Evolutionary conservation across 2,113 vertebrate genomes (phyloP), one percentile per base, ranked within the genome.

Genomic region (Laterallus jamaicensis): DNA sequence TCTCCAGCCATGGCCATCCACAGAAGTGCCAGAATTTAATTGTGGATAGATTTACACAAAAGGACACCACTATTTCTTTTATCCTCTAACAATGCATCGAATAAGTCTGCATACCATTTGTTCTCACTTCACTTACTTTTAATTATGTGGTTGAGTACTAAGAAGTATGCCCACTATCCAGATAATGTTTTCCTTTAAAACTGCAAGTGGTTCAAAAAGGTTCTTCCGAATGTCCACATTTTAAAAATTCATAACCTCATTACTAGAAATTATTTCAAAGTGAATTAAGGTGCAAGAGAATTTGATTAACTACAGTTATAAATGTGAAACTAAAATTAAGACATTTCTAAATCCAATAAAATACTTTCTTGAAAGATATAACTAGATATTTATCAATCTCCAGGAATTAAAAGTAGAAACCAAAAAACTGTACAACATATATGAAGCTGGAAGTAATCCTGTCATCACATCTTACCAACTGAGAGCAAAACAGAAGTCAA

Each of bases 251-350:
- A 11, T 79, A 31, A 95, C 81, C 91, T 93, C 82, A 64, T 92
- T 85, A 90, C n/a, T 64, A 55, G 64, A 66, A 84, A 66, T 47
- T 68, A 89, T 86, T 90, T 55, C 58, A 52, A 84, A 91, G 47
- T 67, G 94, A 97, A 94, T 77, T 75, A 88, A 83, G 76, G 42
- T 94, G 67, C n/a, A 91, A 80, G 68, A 59, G 80, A 83, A 85
- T 70, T n/a, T 92, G 32, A 96, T 92, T 64, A 94, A 93, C 52
- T 66, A 67, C 31, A 35, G 29, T 63, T 77, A 87, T 70, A 94
- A 77, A 89, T 92, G 78, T 81, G 68, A 66, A 70, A 40, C 35
- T n/a, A 64, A 95, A 92, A 90, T 54, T 12, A 77, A 69, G 73
- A 83, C 49, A 64, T 24, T 24, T 93, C 44, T 76, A 86, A 95